These are phyloP conservation scores for Syngnathus rostellatus DNA, from an alignment of 2,797 vertebrate genomes.

Conservation along the genomic window DNA sequence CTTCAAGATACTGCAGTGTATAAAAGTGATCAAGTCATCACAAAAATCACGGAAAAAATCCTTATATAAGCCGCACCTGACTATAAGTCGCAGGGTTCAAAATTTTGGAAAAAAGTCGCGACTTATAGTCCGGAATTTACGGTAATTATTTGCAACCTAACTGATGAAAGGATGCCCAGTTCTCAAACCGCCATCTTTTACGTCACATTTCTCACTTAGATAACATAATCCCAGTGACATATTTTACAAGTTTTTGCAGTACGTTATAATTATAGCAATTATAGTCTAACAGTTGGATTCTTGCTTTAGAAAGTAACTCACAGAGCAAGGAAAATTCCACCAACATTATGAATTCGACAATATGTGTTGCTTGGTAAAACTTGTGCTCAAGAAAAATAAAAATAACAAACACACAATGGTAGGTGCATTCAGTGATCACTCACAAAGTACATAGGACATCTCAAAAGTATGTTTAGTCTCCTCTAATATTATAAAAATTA, in stretches of 20 bases:
- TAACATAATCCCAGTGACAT: neutral
- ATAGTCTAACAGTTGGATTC: neutral
- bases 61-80: no score
- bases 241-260: neutral
- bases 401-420: neutral
- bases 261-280: constrained; percentile 1
- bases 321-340: neutral
- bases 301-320: neutral
- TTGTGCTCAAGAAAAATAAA: neutral
- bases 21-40: no score
- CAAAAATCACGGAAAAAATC: no score
- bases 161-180: neutral
- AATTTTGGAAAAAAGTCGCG: no score
- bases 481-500: no score
- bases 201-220: neutral
- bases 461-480: no score
- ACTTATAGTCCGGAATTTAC: no score
- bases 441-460: no score
- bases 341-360: neutral
- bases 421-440: no score
- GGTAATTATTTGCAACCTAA: neutral
- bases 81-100: no score
- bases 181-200: neutral
- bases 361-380: neutral
- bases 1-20: no score